Percentiles rank a stretch among this genome's conserved stretches.
phyloP scores from a whole-genome alignment of 2,797 vertebrate species.

The Alca torda region DNA sequence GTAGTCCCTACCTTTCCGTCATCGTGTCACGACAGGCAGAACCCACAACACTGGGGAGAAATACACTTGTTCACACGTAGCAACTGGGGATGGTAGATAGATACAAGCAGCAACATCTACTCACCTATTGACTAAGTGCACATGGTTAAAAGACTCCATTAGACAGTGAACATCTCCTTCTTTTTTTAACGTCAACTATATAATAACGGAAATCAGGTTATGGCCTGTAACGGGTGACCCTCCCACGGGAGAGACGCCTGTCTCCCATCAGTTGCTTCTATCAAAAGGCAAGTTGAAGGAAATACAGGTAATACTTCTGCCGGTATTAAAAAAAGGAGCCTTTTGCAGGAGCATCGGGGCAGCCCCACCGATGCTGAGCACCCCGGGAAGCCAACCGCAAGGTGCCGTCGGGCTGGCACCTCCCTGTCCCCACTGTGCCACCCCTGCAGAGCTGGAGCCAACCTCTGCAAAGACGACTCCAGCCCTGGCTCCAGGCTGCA shows the following conservation, averaged over 20 bases:
- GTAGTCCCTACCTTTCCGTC: slow-evolving; percentile 4
- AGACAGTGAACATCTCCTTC: neutral
- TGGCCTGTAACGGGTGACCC: neutral
- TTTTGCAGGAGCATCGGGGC: neutral
- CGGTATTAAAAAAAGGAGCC: neutral
- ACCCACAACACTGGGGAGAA: slow-evolving; percentile 61
- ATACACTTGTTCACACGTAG: slow-evolving; percentile 68
- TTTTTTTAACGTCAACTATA: neutral
- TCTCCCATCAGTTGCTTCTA: neutral
- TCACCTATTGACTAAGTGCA: slow-evolving; percentile 71
- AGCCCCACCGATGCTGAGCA: neutral
- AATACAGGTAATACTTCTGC: neutral
- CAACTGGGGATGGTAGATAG: slow-evolving; percentile 65
- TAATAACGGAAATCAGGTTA: neutral
- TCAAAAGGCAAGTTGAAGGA: neutral
- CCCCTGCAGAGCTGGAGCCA: neutral
- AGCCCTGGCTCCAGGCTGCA: neutral
- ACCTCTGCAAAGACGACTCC: neutral
- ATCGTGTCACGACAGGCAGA: slow-evolving; percentile 41
- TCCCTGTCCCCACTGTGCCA: neutral
- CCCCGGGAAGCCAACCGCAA: accelerated
- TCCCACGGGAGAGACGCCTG: neutral
- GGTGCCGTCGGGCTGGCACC: neutral
- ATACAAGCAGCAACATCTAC: slow-evolving; percentile 71
- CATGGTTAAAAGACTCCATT: slow-evolving; percentile 25